These are phyloP conservation scores for Perognathus longimembris DNA, from an alignment of 2,113 vertebrate genomes.

Conservation along the genomic window DNA sequence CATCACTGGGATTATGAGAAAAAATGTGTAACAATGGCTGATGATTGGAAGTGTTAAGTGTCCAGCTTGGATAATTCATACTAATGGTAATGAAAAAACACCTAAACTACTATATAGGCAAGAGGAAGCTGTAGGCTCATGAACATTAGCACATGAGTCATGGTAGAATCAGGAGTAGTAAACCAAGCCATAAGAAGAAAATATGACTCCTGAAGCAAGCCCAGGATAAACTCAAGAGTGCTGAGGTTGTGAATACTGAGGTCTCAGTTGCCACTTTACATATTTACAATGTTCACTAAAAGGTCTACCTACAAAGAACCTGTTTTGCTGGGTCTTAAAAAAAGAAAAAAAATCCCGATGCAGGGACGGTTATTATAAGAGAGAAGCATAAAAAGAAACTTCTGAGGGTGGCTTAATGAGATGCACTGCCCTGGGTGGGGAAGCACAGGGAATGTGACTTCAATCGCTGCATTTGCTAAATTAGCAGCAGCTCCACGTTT, in stretches of 20 bases:
- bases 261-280: background rate
- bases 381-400: conserved; percentile 61
- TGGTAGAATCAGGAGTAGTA: background rate
- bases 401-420: conserved; percentile 71
- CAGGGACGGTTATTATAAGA: conserved; percentile 50
- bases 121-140: background rate
- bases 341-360: conserved; percentile 22
- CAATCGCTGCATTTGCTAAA: background rate
- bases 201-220: background rate
- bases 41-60: background rate
- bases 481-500: background rate
- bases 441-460: background rate
- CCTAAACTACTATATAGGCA: no score
- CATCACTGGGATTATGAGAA: conserved; percentile 11
- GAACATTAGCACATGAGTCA: background rate
- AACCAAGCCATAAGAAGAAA: background rate
- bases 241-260: background rate
- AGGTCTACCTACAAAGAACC: conserved; percentile 60
- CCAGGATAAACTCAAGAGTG: background rate
- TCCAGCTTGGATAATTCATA: background rate
- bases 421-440: conserved; percentile 30
- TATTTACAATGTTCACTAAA: background rate
- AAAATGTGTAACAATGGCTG: background rate
- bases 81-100: background rate
- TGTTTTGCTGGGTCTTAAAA: conserved; percentile 72